Conservation (phyloP, 2,113 vertebrate species). For the Otocyon megalotis region DNA sequence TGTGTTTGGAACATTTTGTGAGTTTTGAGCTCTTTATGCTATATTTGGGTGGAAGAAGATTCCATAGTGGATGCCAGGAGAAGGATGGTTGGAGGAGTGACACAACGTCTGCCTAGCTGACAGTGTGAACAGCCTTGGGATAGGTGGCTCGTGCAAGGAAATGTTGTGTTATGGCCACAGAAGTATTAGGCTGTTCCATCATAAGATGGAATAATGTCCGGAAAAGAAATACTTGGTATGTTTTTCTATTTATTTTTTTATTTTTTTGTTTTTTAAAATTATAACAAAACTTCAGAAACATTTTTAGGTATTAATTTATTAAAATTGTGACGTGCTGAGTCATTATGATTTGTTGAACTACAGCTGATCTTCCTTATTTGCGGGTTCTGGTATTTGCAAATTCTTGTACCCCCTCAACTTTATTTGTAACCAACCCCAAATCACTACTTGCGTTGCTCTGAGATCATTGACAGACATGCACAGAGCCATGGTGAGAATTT, state of each 20-base stretch:
- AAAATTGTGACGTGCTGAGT: not conserved
- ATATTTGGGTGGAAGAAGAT: not conserved
- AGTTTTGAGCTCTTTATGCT: not conserved
- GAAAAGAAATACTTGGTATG: not conserved
- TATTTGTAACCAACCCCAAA: not conserved
- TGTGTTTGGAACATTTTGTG: not conserved
- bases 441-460: not conserved
- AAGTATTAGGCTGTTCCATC: not conserved
- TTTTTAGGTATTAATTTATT: not conserved
- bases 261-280: not conserved
- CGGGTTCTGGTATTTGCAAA: not conserved
- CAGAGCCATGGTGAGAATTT: not conserved
- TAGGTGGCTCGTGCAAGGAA: too few species aligned
- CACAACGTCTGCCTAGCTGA: not conserved
- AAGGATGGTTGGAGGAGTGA: not conserved
- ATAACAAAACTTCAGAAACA: not conserved
- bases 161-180: not conserved
- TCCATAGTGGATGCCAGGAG: not conserved
- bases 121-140: not conserved
- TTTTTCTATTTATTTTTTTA: too few species aligned
- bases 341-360: not conserved
- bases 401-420: not conserved
- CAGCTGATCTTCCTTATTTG: too few species aligned
- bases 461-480: too few species aligned
- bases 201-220: not conserved